Evolutionary conservation across 2,113 vertebrate species (phyloP).

Genomic region (Cyanocitta stelleri): DNA sequence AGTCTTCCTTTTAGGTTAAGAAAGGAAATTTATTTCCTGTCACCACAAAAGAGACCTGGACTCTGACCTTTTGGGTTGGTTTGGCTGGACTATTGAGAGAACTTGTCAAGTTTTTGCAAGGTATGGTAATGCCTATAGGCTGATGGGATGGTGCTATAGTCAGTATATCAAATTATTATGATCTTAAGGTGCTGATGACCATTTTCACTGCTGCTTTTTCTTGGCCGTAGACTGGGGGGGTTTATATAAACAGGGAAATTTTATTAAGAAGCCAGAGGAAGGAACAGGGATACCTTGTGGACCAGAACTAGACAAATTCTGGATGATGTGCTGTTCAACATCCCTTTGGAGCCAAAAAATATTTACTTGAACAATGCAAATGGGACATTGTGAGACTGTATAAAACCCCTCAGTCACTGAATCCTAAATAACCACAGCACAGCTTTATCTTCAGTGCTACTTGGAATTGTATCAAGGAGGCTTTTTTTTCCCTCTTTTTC

Average conservation of each 20-base stretch:
- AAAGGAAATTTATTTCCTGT: not conserved
- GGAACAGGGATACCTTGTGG: not conserved
- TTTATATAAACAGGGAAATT: not conserved
- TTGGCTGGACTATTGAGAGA: not conserved
- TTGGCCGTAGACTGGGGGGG: not conserved
- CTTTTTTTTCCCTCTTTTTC: not conserved
- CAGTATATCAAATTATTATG: not conserved
- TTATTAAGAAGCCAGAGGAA: not conserved
- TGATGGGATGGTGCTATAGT: not conserved
- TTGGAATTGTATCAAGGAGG: constrained; percentile 34
- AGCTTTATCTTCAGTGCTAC: constrained; percentile 21
- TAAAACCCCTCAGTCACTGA: not conserved
- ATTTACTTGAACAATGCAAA: not conserved
- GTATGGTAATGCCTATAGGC: not conserved
- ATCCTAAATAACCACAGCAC: not conserved
- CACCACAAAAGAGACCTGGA: not conserved
- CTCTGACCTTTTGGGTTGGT: not conserved
- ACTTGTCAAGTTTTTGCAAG: not conserved
- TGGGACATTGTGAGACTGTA: not conserved
- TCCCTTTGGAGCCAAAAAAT: not conserved
- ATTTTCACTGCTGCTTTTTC: not conserved
- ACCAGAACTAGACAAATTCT: not conserved
- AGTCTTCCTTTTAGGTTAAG: not conserved
- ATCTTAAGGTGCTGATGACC: not conserved
- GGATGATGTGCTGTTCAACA: not conserved